Evolutionary conservation across 2,888 invertebrate species (phyloP).

Genomic region (Apoderus coryli): DNA sequence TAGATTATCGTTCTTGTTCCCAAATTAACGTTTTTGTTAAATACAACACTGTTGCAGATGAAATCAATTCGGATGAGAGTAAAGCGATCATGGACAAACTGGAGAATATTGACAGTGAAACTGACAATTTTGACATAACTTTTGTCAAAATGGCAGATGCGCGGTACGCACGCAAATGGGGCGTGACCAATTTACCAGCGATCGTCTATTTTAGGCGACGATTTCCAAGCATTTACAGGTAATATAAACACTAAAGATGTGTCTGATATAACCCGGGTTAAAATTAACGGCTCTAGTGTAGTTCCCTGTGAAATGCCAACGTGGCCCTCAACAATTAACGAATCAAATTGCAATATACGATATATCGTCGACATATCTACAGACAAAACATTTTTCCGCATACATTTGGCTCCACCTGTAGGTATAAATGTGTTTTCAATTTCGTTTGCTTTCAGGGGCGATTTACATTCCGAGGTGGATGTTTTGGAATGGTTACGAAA

Average conservation of each 20-base stretch:
- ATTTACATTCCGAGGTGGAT: conserved; percentile 68
- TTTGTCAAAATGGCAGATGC: conserved; percentile 90
- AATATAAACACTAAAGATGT: too few relatives aligned
- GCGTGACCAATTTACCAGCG: conserved; percentile 79
- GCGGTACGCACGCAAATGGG: conserved; percentile 86
- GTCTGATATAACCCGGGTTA: too few relatives aligned
- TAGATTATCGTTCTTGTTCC: too few relatives aligned
- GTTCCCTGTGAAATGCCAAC: too few relatives aligned
- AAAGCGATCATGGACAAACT: conserved; percentile 68
- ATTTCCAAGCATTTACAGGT: conserved; percentile 83
- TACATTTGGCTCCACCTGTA: too few relatives aligned
- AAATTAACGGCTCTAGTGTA: background rate
- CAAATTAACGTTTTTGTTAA: background rate
- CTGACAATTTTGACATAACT: conserved; percentile 84
- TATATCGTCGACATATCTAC: too few relatives aligned
- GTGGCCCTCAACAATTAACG: too few relatives aligned
- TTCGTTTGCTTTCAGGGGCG: too few relatives aligned
- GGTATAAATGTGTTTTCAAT: too few relatives aligned
- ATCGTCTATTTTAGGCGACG: conserved; percentile 83
- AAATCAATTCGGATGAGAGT: conserved; percentile 66
- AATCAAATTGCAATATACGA: too few relatives aligned
- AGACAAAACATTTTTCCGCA: too few relatives aligned
- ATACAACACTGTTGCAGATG: conserved; percentile 42
- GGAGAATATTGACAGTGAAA: conserved; percentile 90
- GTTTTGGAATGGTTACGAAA: conserved; percentile 87